Percentiles rank a stretch among this genome's conserved stretches.
Evolutionary conservation across 1,140 invertebrate species (phyloP).

Genomic region (Medauroidea extradentata): DNA sequence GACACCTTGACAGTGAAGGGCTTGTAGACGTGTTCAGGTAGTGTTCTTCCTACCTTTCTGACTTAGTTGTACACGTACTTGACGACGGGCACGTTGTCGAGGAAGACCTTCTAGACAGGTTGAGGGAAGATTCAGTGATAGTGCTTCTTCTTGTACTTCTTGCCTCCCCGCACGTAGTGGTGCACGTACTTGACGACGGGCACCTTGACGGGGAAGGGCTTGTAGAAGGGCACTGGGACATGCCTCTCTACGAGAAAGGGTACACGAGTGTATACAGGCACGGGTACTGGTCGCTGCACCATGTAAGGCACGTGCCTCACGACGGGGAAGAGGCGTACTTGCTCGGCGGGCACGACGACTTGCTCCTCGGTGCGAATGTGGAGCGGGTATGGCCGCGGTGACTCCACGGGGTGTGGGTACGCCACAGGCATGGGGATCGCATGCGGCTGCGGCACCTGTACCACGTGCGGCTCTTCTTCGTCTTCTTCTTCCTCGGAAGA

Average conservation of each 20-base stretch:
- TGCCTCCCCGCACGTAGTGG: background rate
- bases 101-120: too few relatives aligned
- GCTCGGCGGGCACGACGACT: constrained; percentile 1
- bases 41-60: too few relatives aligned
- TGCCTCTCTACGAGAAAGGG: background rate
- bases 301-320: constrained; percentile 7
- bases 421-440: constrained; percentile 4
- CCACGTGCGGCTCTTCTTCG: background rate
- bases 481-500: background rate
- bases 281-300: constrained; percentile 2
- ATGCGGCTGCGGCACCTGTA: constrained; percentile 9
- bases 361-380: background rate
- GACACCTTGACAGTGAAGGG: too few relatives aligned
- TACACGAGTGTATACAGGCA: constrained; percentile 7
- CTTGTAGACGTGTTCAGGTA: too few relatives aligned
- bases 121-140: too few relatives aligned
- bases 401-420: background rate
- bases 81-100: too few relatives aligned
- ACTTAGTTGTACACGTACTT: too few relatives aligned
- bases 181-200: constrained; percentile 9
- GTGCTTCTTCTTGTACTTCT: too few relatives aligned
- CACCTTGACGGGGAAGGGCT: constrained; percentile 13
- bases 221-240: constrained; percentile 4
- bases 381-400: constrained; percentile 9
- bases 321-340: background rate